phyloP scores from a whole-genome alignment of 1,140 invertebrate species.

The Wiebesia pumilae region DNA sequence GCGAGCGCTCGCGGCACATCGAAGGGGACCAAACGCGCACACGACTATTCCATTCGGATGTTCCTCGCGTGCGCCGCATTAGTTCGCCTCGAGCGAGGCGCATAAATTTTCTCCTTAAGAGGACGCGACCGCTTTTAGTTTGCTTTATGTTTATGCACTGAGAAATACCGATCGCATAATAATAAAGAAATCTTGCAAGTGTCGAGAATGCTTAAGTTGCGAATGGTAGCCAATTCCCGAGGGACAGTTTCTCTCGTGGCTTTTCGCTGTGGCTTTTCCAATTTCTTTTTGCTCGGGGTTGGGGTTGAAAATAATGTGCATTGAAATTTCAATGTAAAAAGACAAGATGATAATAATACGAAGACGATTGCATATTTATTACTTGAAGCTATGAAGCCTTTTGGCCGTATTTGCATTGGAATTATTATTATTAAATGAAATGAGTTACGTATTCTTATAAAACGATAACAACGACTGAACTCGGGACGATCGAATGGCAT shows the following conservation, averaged over 20 bases:
- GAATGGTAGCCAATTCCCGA: neutral
- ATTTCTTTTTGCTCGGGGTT: neutral
- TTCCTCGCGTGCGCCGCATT: slow-evolving; percentile 7
- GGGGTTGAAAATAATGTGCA: neutral
- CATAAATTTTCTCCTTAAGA: slow-evolving; percentile 38
- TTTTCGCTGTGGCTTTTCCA: no score
- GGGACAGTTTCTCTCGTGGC: neutral
- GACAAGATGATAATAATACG: neutral
- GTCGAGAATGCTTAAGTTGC: slow-evolving; percentile 3
- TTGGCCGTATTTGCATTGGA: neutral
- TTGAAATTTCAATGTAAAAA: neutral
- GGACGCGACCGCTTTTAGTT: slow-evolving; percentile 28
- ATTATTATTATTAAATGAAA: neutral
- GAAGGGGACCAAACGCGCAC: neutral
- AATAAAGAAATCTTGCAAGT: slow-evolving; percentile 2
- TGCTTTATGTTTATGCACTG: slow-evolving; percentile 3
- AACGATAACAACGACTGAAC: neutral
- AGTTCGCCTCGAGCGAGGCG: slow-evolving; percentile 26
- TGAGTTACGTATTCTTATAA: neutral
- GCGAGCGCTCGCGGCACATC: neutral
- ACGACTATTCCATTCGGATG: slow-evolving; percentile 31
- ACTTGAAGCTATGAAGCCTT: neutral
- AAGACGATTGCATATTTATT: neutral
- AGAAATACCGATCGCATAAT: slow-evolving; percentile 16
- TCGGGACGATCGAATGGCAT: neutral